These are phyloP conservation scores for Galleria mellonella DNA, from an alignment of 1,140 invertebrate genomes.

Conservation along the genomic window DNA sequence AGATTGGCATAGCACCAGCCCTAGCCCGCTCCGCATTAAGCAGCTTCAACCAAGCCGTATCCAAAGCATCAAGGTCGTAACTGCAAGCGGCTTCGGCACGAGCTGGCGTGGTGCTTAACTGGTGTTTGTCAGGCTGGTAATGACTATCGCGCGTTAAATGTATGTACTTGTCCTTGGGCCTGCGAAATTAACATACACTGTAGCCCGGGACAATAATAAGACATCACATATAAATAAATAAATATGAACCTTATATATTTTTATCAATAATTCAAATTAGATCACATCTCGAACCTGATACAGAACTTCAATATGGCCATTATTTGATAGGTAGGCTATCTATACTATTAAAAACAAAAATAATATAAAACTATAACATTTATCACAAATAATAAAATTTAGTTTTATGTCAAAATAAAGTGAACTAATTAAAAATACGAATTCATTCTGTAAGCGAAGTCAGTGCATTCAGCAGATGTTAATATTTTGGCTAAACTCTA, in stretches of 20 bases:
- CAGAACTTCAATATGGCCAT: too few species aligned
- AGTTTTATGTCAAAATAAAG: too few species aligned
- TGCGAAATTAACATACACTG: conserved; percentile 57
- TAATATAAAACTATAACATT: too few species aligned
- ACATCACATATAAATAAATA: not conserved
- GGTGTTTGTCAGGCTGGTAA: conserved; percentile 89
- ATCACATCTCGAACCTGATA: too few species aligned
- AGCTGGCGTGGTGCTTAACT: conserved; percentile 88
- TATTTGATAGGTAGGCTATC: too few species aligned
- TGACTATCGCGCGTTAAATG: conserved; percentile 91
- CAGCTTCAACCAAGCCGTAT: conserved; percentile 92
- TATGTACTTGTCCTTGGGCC: conserved; percentile 94
- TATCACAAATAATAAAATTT: too few species aligned
- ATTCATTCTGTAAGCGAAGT: too few species aligned
- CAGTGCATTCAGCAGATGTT: too few species aligned
- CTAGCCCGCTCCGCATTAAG: conserved; percentile 90
- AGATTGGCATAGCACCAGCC: conserved; percentile 82
- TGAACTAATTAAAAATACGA: too few species aligned
- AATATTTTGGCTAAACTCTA: too few species aligned
- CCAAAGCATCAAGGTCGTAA: conserved; percentile 96
- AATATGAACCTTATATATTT: not conserved
- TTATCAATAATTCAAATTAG: too few species aligned
- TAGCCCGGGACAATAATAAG: not conserved
- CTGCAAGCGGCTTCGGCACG: conserved; percentile 93
- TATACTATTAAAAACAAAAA: too few species aligned